phyloP scores from a whole-genome alignment of 2,113 vertebrate genomes.

The Leptobrachium leishanense region DNA sequence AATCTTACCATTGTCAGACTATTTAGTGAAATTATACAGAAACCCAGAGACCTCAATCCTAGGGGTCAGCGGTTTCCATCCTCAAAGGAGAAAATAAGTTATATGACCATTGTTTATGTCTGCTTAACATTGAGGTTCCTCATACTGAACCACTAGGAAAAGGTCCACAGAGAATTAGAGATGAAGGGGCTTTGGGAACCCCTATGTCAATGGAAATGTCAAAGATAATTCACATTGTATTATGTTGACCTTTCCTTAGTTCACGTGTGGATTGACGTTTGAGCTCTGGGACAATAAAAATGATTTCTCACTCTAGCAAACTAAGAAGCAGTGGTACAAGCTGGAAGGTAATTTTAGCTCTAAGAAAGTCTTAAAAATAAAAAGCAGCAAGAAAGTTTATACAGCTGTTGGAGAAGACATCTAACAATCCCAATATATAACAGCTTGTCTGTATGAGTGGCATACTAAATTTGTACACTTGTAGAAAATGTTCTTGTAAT shows the following conservation, averaged over 20 bases:
- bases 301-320: neutral
- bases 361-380: slow-evolving; percentile 11
- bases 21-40: no score
- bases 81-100: no score
- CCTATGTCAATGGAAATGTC: neutral
- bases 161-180: no score
- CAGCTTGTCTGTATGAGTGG: slow-evolving; percentile 33
- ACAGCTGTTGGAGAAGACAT: neutral
- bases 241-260: neutral
- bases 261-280: neutral
- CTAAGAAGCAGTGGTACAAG: neutral
- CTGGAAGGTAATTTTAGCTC: neutral
- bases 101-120: no score
- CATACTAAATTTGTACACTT: slow-evolving; percentile 33
- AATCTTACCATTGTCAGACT: no score
- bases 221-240: neutral
- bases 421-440: slow-evolving; percentile 4
- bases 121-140: no score
- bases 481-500: slow-evolving; percentile 30
- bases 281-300: neutral
- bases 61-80: no score
- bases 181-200: no score
- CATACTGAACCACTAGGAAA: no score
- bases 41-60: no score
- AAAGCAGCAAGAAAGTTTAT: slow-evolving; percentile 2